Evolutionary conservation across 2,888 invertebrate species (phyloP).

Genomic region (Muschampia plurimacula): DNA sequence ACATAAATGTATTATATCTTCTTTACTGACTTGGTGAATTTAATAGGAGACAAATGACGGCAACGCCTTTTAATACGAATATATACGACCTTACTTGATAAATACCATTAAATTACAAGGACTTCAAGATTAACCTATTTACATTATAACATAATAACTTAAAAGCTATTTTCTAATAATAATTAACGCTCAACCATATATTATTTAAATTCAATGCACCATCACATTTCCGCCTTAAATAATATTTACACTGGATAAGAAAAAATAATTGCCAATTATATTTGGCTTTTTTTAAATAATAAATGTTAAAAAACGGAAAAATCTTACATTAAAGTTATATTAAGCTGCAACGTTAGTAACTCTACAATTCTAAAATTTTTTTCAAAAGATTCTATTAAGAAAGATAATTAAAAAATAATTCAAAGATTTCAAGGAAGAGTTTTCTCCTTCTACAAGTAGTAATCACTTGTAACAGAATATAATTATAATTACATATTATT

Average conservation of each 20-base stretch:
- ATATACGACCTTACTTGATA: not conserved
- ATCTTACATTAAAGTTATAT: too few relatives aligned
- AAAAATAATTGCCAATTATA: not conserved
- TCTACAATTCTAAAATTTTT: too few relatives aligned
- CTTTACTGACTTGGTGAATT: not conserved
- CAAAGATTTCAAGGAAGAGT: too few relatives aligned
- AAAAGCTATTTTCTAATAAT: not conserved
- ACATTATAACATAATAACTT: not conserved
- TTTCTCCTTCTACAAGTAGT: too few relatives aligned
- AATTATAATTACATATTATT: not conserved
- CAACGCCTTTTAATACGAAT: not conserved
- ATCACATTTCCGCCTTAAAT: conserved; percentile 50
- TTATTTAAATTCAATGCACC: conserved; percentile 55
- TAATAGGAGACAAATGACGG: not conserved
- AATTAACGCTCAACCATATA: conserved; percentile 47
- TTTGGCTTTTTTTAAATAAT: too few relatives aligned
- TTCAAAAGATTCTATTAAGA: too few relatives aligned
- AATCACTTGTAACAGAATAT: not conserved
- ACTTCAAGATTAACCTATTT: conserved; percentile 17
- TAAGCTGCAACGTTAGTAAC: too few relatives aligned
- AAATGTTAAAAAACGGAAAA: too few relatives aligned
- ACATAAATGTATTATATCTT: too few relatives aligned
- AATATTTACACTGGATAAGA: conserved; percentile 26
- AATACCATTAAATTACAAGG: conserved; percentile 10
- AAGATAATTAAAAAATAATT: too few relatives aligned